Evolutionary conservation across 1,140 invertebrate genomes (phyloP), one percentile per base, ranked within the genome.

Genomic region (Ceratina australensis): DNA sequence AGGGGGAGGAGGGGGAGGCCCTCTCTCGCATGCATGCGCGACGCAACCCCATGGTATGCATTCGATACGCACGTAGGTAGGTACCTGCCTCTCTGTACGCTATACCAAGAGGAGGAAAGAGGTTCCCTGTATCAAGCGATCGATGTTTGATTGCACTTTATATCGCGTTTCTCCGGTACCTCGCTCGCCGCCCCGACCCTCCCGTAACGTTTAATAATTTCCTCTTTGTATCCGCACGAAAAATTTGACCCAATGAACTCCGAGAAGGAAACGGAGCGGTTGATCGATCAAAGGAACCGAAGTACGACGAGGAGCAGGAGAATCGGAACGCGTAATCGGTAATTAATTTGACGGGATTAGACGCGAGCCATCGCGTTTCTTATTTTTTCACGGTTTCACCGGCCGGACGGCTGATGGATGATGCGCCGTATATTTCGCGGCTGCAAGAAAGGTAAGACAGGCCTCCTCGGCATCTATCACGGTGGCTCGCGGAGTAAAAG

Each of bases 131-230:
- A 83, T 85, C 84, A 80, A 78, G 57, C 83, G 84, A 86, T 86
- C 84, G 83, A 86, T 86, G 84, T 85, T 86, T 83, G 84, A 86
- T 86, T 86, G 84, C 84, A 85, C 84, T 85, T 85, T 86, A 80
- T 80, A 78, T 77, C 73, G 80, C 59, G 50, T 79, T 72, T 77
- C 79, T 81, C 83, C 84, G 47, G 52, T 60, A 33, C 68, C 73
- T 42, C 33, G 33, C 59, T 42, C 24, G 47, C 50, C 64, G 49
- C n/a, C 67, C n/a, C 28, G 18, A n/a, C 50, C 8, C n/a, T 20
- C 49, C 61, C 16, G 15, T 15, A 28, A 18, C 65, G 8, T n/a
- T n/a, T n/a, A n/a, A n/a, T n/a, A n/a, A 57, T 20, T 57, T 20
- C 20, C 47, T 3, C 50, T n/a, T n/a, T n/a, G n/a, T n/a, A n/a